Conservation (phyloP, 2,113 vertebrate species). For the Takifugu bimaculatus region DNA sequence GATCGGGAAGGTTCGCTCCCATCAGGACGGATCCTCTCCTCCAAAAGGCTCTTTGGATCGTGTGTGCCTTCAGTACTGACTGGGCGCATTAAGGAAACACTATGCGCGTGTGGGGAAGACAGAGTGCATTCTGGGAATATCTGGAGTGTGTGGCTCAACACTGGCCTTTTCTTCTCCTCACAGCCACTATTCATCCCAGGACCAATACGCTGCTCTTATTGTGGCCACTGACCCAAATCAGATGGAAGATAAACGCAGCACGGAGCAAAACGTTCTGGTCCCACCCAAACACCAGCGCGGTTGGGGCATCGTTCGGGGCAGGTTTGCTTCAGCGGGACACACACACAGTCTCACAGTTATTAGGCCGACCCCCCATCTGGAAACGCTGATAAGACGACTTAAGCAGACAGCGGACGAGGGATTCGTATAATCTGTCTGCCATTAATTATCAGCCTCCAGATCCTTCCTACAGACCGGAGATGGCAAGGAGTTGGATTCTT, state of each 20-base stretch:
- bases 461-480: conserved; percentile 48
- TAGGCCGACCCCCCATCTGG: conserved; percentile 7
- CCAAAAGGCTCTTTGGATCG: too few species aligned
- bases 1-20: too few species aligned
- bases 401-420: conserved; percentile 45
- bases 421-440: conserved; percentile 55
- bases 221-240: conserved; percentile 42
- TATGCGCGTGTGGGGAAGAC: too few species aligned
- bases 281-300: conserved; percentile 32
- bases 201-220: conserved; percentile 73
- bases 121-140: conserved; percentile 75
- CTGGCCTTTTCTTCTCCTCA: conserved; percentile 75
- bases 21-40: too few species aligned
- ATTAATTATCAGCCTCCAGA: conserved; percentile 62
- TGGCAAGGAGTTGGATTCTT: conserved; percentile 58
- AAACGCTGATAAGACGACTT: conserved; percentile 46
- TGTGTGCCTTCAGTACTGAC: too few species aligned
- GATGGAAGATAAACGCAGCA: conserved; percentile 32
- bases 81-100: too few species aligned
- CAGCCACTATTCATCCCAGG: conserved; percentile 73
- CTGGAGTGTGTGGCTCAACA: conserved; percentile 72
- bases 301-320: conserved; percentile 2
- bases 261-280: conserved; percentile 32
- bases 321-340: conserved; percentile 5
- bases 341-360: background rate